These are phyloP conservation scores for Kryptolebias ocellatus DNA, from an alignment of 2,797 vertebrate species.

Conservation along the genomic window DNA sequence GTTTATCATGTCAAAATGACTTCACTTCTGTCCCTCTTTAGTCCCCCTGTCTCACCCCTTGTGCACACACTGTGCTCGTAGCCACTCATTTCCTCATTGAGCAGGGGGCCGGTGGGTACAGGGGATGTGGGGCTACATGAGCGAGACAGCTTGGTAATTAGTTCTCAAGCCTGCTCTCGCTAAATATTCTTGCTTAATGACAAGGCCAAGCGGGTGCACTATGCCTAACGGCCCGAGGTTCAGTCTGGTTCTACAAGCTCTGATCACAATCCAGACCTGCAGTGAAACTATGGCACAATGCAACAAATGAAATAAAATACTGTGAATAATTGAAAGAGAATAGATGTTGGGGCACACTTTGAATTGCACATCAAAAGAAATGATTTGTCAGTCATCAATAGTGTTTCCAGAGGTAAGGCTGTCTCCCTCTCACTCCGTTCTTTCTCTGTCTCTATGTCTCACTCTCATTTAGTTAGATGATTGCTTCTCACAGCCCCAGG, in stretches of 20 bases:
- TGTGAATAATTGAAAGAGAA: constrained; percentile 62
- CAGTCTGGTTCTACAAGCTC: constrained; percentile 46
- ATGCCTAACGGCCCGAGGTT: constrained; percentile 52
- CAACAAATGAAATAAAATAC: constrained; percentile 54
- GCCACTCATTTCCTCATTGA: constrained; percentile 62
- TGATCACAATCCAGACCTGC: constrained; percentile 62
- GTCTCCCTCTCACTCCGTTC: constrained; percentile 18
- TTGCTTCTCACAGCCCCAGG: constrained; percentile 75
- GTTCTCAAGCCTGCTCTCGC: constrained; percentile 61
- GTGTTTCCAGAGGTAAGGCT: constrained; percentile 60
- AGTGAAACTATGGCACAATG: constrained; percentile 38
- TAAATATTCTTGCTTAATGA: constrained; percentile 75
- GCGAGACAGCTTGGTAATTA: constrained; percentile 78
- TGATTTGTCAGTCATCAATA: constrained; percentile 73
- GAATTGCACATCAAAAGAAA: constrained; percentile 73
- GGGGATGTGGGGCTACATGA: constrained; percentile 6
- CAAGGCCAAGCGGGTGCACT: constrained; percentile 59
- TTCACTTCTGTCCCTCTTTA: constrained; percentile 71
- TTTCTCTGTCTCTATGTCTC: constrained; percentile 43
- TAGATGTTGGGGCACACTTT: constrained; percentile 70
- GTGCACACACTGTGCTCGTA: constrained; percentile 46
- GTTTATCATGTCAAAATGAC: constrained; percentile 79
- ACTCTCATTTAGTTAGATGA: constrained; percentile 80
- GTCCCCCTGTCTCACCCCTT: constrained; percentile 47
- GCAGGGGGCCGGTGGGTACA: constrained; percentile 13